Evolutionary conservation across 2,797 vertebrate genomes (phyloP).

Genomic region (Phoxinus dragarum): DNA sequence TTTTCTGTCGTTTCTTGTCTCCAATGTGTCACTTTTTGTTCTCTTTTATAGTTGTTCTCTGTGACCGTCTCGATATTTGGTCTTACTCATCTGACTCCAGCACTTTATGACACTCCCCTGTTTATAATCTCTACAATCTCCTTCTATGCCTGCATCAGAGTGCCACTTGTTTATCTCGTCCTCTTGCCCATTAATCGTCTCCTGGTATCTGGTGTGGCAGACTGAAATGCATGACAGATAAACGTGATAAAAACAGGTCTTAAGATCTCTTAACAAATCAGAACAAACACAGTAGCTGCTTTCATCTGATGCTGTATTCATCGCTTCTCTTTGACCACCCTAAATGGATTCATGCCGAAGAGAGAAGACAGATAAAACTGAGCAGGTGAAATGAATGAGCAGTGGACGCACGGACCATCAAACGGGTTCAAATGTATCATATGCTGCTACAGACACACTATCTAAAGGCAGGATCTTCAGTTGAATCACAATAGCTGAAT

Average conservation of each 20-base stretch:
- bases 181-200: slow-evolving; percentile 19
- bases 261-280: neutral
- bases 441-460: neutral
- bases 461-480: neutral
- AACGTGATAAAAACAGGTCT: neutral
- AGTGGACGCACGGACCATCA: neutral
- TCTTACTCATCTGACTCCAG: neutral
- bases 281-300: slow-evolving; percentile 28
- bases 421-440: slow-evolving; percentile 39
- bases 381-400: slow-evolving; percentile 3
- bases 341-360: slow-evolving; percentile 29
- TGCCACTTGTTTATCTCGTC: slow-evolving; percentile 23
- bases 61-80: neutral
- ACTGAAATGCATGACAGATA: slow-evolving; percentile 7
- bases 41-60: slow-evolving; percentile 15
- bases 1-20: slow-evolving; percentile 11
- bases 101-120: slow-evolving; percentile 1
- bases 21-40: slow-evolving; percentile 3
- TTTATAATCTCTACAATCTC: slow-evolving; percentile 8
- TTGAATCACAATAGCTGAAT: neutral
- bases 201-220: neutral
- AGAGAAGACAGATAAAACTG: slow-evolving; percentile 28
- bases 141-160: neutral
- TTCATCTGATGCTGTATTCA: slow-evolving; percentile 36
- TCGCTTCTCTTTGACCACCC: slow-evolving; percentile 24